A percentile compares a stretch with the other conserved stretches of the same genome.
Conservation (phyloP, 2,888 invertebrate species). For the Polymixis lichenea region DNA sequence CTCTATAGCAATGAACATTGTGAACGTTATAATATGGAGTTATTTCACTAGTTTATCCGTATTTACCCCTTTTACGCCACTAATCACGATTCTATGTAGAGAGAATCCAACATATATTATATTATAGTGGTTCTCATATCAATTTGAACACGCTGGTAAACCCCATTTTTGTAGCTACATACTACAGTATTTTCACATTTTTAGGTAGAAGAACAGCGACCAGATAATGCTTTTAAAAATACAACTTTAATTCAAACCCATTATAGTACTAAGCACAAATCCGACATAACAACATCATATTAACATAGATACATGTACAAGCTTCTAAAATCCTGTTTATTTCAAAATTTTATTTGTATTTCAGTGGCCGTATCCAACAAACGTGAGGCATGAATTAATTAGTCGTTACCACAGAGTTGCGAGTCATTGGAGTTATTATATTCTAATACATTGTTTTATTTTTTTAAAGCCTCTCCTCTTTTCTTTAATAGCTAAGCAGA, state of each 20-base stretch:
- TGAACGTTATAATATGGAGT: too few relatives aligned
- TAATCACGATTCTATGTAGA: too few relatives aligned
- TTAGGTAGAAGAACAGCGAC: neutral
- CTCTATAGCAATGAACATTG: too few relatives aligned
- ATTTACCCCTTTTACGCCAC: too few relatives aligned
- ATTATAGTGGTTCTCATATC: neutral
- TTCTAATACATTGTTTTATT: neutral
- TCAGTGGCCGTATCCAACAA: conserved; percentile 29
- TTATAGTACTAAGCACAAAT: conserved; percentile 27
- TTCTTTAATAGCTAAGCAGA: neutral
- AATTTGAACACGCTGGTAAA: too few relatives aligned
- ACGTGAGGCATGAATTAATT: conserved; percentile 62
- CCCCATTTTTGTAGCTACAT: too few relatives aligned
- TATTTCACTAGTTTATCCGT: too few relatives aligned
- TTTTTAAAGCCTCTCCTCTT: neutral
- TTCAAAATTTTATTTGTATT: conserved; percentile 41
- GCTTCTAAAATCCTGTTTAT: conserved; percentile 50
- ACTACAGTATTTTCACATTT: neutral
- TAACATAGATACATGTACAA: conserved; percentile 41
- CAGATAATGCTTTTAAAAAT: conserved; percentile 39
- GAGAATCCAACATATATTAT: too few relatives aligned
- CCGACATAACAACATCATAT: conserved; percentile 24
- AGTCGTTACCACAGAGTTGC: conserved; percentile 27
- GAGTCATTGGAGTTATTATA: conserved; percentile 13
- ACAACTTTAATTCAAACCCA: conserved; percentile 33